Percentiles rank a stretch among this genome's conserved stretches.
Evolutionary conservation across 2,797 vertebrate genomes (phyloP).

Genomic region (Tauraco hartlaubi): DNA sequence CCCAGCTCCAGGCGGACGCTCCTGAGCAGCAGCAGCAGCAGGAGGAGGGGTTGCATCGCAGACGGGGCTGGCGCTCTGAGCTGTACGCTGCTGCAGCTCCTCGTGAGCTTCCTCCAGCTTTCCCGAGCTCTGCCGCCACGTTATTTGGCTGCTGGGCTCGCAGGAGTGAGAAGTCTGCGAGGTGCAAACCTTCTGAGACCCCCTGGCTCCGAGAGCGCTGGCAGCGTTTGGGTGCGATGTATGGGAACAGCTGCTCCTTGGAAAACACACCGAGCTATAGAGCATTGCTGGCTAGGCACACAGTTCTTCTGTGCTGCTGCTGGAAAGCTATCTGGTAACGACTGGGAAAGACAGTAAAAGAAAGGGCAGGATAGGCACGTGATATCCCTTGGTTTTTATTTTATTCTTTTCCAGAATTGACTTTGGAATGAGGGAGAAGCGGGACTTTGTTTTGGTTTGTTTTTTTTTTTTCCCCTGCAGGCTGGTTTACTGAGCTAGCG

Average conservation of each 20-base stretch:
- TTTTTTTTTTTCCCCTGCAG: neutral
- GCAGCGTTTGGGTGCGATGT: neutral
- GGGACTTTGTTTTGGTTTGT: too few relatives aligned
- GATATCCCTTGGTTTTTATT: neutral
- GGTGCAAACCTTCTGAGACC: neutral
- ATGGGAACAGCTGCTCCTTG: neutral
- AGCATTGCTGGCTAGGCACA: rapidly evolving
- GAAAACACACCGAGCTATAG: neutral
- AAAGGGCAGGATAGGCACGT: neutral
- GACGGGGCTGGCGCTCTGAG: neutral
- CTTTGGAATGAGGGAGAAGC: neutral
- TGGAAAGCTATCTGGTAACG: neutral
- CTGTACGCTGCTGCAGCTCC: neutral
- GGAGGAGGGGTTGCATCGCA: slow-evolving; percentile 12
- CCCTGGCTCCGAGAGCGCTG: rapidly evolving
- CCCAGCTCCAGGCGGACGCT: neutral
- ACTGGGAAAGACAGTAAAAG: neutral
- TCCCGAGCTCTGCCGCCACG: neutral
- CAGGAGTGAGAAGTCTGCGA: neutral
- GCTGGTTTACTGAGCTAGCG: neutral
- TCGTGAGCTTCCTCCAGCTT: neutral
- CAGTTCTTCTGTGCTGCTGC: neutral
- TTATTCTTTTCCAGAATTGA: neutral
- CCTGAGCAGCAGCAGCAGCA: neutral
- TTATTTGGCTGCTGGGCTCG: rapidly evolving